Conservation (phyloP, 2,888 invertebrate species). For the Caenorhabditis imperialis region DNA sequence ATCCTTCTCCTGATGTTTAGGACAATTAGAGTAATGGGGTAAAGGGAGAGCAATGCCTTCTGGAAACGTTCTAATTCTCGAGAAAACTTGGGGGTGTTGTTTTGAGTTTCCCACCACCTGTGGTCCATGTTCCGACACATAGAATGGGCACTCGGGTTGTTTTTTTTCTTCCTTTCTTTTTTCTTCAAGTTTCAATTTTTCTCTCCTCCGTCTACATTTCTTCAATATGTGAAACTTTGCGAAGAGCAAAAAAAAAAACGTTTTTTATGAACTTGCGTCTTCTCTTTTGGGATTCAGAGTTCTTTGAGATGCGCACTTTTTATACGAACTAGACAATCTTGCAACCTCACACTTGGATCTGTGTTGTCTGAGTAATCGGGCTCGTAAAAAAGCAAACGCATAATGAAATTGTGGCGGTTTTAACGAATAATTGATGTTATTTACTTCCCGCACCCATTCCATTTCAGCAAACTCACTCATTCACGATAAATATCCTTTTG, state of each 20-base stretch:
- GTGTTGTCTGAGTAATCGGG: too few relatives aligned
- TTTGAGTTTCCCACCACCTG: conserved; percentile 13
- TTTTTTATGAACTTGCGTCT: too few relatives aligned
- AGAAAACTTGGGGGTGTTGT: too few relatives aligned
- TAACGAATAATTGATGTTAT: conserved; percentile 53
- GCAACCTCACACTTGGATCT: neutral
- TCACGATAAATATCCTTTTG: conserved; percentile 15
- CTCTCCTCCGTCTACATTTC: neutral
- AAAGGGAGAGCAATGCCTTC: too few relatives aligned
- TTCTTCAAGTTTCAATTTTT: conserved; percentile 4
- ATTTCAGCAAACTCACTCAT: conserved; percentile 30
- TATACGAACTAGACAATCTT: too few relatives aligned
- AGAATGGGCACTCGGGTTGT: conserved; percentile 12
- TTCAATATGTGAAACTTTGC: too few relatives aligned
- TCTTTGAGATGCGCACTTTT: neutral
- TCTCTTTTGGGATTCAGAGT: too few relatives aligned
- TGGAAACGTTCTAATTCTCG: too few relatives aligned
- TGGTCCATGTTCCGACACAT: conserved; percentile 27
- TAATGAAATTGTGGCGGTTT: conserved; percentile 43
- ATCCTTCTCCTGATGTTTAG: too few relatives aligned
- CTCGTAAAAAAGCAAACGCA: conserved; percentile 7
- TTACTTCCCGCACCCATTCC: conserved; percentile 25
- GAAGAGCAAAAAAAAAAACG: too few relatives aligned
- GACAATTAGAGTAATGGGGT: too few relatives aligned
- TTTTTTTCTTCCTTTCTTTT: conserved; percentile 1